Conservation (phyloP, 2,888 invertebrate species). For the Acanthosepion esculentum region DNA sequence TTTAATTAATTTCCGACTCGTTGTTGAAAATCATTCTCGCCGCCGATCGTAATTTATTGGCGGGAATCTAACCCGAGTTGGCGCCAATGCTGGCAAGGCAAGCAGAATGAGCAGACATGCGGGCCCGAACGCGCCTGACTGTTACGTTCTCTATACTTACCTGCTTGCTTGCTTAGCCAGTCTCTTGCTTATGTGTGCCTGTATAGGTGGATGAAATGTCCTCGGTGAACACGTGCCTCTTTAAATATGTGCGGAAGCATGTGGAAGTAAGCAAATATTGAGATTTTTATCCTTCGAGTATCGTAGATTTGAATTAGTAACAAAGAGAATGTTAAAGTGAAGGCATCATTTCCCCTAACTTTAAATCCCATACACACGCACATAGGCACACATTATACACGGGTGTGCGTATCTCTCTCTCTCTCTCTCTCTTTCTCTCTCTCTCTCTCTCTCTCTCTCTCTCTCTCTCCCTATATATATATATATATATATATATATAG, state of each 20-base stretch:
- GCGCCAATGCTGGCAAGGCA: neutral
- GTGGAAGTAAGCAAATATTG: too few species aligned
- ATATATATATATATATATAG: too few species aligned
- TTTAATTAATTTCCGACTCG: slow-evolving; percentile 20
- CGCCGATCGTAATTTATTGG: neutral
- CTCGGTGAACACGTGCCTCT: neutral
- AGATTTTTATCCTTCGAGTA: too few species aligned
- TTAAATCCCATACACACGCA: too few species aligned
- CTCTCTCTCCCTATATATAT: too few species aligned
- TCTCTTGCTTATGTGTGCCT: neutral
- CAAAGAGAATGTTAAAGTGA: too few species aligned
- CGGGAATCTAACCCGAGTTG: neutral
- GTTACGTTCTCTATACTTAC: neutral
- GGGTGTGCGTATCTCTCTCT: too few species aligned
- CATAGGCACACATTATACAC: too few species aligned
- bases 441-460: too few species aligned
- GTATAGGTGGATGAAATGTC: neutral
- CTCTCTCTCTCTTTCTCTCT: too few species aligned
- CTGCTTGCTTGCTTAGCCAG: neutral
- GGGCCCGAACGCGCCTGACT: neutral
- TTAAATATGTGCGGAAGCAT: neutral
- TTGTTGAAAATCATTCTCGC: slow-evolving; percentile 4
- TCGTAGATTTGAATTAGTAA: too few species aligned
- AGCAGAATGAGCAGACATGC: neutral
- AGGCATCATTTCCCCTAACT: too few species aligned